Conservation (phyloP, 2,888 invertebrate genomes). For the Agriopis aurantiaria region DNA sequence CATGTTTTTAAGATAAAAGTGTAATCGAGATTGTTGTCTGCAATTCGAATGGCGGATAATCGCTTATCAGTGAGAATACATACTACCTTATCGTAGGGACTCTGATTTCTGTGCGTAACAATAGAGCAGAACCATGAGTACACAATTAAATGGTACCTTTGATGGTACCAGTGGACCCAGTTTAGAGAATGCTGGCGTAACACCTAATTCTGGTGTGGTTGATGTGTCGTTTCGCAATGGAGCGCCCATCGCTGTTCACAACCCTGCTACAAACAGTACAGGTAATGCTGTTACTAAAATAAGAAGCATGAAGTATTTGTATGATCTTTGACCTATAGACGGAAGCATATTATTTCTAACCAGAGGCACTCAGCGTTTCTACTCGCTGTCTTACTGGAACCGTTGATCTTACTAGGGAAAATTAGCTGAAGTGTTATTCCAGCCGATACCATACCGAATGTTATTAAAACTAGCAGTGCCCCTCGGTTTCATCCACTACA, state of each 20-base stretch:
- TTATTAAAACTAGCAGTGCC: too few species aligned
- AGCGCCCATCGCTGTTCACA: constrained; percentile 56
- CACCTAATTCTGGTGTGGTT: constrained; percentile 44
- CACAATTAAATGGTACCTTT: constrained; percentile 65
- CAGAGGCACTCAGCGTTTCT: background rate
- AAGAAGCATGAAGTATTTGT: background rate
- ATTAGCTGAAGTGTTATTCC: background rate
- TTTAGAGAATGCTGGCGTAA: constrained; percentile 62
- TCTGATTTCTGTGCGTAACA: constrained; percentile 46
- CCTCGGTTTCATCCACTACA: too few species aligned
- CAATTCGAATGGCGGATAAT: constrained; percentile 42
- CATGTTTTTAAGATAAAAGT: background rate
- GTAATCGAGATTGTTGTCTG: background rate
- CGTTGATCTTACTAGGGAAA: background rate
- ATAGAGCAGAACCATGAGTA: constrained; percentile 60
- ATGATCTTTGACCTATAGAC: constrained; percentile 10
- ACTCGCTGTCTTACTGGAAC: background rate
- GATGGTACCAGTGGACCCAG: constrained; percentile 63
- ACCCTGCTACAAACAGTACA: constrained; percentile 11
- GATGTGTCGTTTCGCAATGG: constrained; percentile 64
- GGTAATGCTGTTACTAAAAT: background rate
- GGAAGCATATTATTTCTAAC: background rate
- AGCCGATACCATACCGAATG: background rate
- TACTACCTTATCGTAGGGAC: constrained; percentile 37
- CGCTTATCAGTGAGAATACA: constrained; percentile 52